phyloP scores from a whole-genome alignment of 2,888 invertebrate genomes.

The Limnephilus marmoratus region DNA sequence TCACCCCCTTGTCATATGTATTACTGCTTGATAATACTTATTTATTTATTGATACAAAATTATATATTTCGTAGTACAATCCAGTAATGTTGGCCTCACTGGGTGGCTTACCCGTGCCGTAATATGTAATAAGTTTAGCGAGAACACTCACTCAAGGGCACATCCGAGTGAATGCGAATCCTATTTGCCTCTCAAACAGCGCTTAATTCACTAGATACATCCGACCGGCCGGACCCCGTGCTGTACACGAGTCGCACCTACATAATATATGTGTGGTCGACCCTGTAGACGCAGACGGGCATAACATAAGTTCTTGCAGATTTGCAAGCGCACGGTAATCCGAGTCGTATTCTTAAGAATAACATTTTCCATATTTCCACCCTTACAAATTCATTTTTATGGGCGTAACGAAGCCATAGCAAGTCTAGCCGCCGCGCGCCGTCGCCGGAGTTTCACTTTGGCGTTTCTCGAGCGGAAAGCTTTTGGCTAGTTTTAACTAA shows the following conservation, averaged over 20 bases:
- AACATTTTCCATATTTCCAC: slow-evolving; percentile 7
- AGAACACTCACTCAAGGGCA: neutral
- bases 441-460: neutral
- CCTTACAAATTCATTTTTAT: slow-evolving; percentile 13
- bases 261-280: neutral
- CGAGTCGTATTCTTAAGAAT: neutral
- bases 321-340: neutral
- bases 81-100: no score
- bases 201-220: neutral
- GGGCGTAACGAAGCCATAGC: neutral
- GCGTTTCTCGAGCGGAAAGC: neutral
- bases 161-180: neutral
- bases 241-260: no score
- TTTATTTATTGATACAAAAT: no score
- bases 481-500: slow-evolving; percentile 13
- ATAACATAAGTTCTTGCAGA: neutral
- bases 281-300: neutral
- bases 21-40: no score
- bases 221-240: neutral
- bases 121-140: neutral
- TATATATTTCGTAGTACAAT: no score
- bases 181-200: neutral
- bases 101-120: no score
- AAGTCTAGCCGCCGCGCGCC: neutral
- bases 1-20: no score